Evolutionary conservation across 2,888 invertebrate species (phyloP), one percentile per base, ranked within the genome.

Genomic region (Apamea monoglypha): DNA sequence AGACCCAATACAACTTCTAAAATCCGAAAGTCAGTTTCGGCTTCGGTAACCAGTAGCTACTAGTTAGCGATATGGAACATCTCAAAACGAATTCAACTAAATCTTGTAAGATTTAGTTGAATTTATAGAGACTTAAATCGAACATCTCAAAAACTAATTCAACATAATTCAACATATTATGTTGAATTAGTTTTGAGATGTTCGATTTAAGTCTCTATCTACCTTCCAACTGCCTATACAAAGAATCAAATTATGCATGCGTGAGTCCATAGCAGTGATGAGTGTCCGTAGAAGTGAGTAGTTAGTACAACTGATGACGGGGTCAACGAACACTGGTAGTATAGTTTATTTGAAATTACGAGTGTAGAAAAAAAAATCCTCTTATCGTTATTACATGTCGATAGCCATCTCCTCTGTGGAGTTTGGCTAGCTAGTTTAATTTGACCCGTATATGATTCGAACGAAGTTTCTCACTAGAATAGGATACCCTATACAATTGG

Each of bases 401-500:
- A 21, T 7, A 68, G 44, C 3, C 3, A 44, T 21, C n/a, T n/a
- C 18, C 5, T n/a, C 40, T 40, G 4, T 25, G 3, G 8, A 56
- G 53, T 10, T 10, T 56, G 0, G 25, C 8, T 25, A 56, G 25
- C 53, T 56, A 25, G 25, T 56, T 56, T 53, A 53, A n/a, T 29
- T 68, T n/a, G 0, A 47, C 18, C 6, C 7, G 8, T 18, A 14
- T 21, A 4, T 47, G 14, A n/a, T 21, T 29, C 8, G 6, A 21
- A 44, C 12, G 47, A 47, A 18, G 1, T 25, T 25, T 32, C 18
- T 1, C 3, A 25, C 10, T 25, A 25, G 2, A 32, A 70, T 32
- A 25, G 16, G 1, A 32, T 1, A n/a, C 0, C 4, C 1, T 71
- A n/a, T n/a, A n/a, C 0, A 36, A 36, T 3, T 18, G n/a, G 36